A percentile compares a stretch with the other conserved stretches of the same genome.
Evolutionary conservation across 2,888 invertebrate species (phyloP).

Genomic region (Steinernema carpocapsae): DNA sequence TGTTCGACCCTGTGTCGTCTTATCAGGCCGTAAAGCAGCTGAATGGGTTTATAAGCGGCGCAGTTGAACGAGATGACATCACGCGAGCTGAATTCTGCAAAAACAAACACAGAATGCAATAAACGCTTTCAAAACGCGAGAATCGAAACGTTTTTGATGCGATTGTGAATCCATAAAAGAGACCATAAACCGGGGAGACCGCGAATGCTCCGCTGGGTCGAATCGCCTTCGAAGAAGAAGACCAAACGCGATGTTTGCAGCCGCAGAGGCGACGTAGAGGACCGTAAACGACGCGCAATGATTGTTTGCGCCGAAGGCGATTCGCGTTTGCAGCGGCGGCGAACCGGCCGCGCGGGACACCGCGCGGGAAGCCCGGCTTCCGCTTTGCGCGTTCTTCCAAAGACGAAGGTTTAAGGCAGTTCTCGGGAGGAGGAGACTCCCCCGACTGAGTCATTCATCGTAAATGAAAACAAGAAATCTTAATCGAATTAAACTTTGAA

Average conservation of each 20-base stretch:
- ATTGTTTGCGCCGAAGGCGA: constrained; percentile 5
- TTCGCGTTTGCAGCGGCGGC: constrained; percentile 12
- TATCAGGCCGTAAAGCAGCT: no score
- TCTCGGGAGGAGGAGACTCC: not conserved
- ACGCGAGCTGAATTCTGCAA: no score
- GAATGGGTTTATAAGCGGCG: no score
- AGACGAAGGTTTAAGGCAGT: not conserved
- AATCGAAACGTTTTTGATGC: not conserved
- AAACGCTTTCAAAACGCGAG: no score
- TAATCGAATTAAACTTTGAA: constrained; percentile 26
- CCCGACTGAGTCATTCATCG: not conserved
- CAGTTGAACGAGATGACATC: no score
- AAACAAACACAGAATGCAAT: no score
- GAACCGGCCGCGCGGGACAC: not conserved
- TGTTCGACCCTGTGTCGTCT: no score
- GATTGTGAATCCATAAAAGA: not conserved
- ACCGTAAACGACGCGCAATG: not conserved
- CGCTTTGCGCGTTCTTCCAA: not conserved
- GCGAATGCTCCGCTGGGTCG: not conserved
- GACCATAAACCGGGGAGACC: not conserved
- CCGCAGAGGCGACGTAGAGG: not conserved
- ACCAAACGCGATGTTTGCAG: not conserved
- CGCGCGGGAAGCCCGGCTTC: constrained; percentile 1
- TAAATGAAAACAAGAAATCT: not conserved
- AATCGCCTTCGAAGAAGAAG: not conserved